Conservation (phyloP, 2,888 invertebrate genomes). For the Ceramica pisi region DNA sequence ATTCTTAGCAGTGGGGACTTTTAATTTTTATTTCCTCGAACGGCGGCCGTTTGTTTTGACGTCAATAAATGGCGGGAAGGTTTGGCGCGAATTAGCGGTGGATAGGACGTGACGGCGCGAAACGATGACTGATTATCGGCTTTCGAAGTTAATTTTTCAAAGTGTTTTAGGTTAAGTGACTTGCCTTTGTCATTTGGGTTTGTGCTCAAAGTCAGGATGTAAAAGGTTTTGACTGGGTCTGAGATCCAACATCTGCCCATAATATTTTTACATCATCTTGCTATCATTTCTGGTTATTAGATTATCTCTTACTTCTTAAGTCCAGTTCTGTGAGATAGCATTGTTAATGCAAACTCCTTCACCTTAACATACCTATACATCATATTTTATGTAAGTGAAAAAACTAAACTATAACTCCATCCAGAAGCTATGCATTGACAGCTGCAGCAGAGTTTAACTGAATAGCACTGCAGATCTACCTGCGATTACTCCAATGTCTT, state of each 20-base stretch:
- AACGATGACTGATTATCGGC: conserved; percentile 57
- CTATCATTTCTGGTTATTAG: no score
- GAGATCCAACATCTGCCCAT: no score
- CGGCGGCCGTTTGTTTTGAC: conserved; percentile 73
- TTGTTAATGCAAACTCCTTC: background rate
- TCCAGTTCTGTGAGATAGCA: background rate
- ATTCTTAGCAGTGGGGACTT: conserved; percentile 74
- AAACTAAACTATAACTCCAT: no score
- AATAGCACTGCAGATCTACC: no score
- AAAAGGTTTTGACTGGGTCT: conserved; percentile 7
- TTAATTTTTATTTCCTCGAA: conserved; percentile 73
- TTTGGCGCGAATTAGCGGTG: conserved; percentile 68
- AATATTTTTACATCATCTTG: background rate
- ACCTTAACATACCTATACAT: no score
- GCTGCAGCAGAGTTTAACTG: no score
- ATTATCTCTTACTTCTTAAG: background rate
- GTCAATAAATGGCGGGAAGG: conserved; percentile 72
- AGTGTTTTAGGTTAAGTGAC: conserved; percentile 31
- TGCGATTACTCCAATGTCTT: no score
- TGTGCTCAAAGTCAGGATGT: background rate
- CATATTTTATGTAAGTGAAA: no score
- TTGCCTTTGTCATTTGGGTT: conserved; percentile 14
- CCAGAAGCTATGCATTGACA: no score
- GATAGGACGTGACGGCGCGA: conserved; percentile 55
- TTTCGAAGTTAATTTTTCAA: conserved; percentile 40